Conservation (phyloP, 2,797 vertebrate species). For the Microchirus variegatus region DNA sequence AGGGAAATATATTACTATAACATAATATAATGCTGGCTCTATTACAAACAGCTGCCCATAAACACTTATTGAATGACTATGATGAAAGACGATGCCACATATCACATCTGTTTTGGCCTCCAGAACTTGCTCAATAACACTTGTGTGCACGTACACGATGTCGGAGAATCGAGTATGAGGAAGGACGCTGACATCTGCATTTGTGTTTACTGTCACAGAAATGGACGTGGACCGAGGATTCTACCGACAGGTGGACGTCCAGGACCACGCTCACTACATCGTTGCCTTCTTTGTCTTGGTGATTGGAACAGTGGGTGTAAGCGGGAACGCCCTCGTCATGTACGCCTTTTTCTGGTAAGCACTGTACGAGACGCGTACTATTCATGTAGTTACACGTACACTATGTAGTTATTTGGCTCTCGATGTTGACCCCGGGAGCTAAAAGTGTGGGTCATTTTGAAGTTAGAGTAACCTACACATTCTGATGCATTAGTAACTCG, state of each 20-base stretch:
- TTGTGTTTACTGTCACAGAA: constrained; percentile 36
- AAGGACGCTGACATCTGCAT: constrained; percentile 14
- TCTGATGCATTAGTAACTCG: no score
- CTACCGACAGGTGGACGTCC: constrained; percentile 79
- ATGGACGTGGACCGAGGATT: constrained; percentile 75
- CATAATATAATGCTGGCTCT: not conserved
- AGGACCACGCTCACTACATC: constrained; percentile 81
- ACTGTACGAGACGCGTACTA: no score
- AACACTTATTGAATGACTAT: no score
- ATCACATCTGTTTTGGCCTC: constrained; percentile 1
- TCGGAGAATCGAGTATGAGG: constrained; percentile 9
- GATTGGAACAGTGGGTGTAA: constrained; percentile 79
- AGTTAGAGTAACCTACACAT: no score
- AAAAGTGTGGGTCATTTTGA: no score
- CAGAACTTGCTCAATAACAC: constrained; percentile 11
- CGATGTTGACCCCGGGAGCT: no score
- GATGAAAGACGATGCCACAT: constrained; percentile 2
- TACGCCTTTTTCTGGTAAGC: constrained; percentile 83
- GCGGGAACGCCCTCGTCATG: constrained; percentile 82
- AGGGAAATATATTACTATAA: not conserved
- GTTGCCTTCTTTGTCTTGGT: constrained; percentile 81
- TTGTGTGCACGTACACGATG: constrained; percentile 35
- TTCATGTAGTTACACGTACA: no score
- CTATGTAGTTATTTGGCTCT: no score
- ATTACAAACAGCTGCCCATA: not conserved